A percentile compares a stretch with the other conserved stretches of the same genome.
These are phyloP conservation scores for Girardinus metallicus DNA, from an alignment of 2,797 vertebrate genomes.

Conservation along the genomic window DNA sequence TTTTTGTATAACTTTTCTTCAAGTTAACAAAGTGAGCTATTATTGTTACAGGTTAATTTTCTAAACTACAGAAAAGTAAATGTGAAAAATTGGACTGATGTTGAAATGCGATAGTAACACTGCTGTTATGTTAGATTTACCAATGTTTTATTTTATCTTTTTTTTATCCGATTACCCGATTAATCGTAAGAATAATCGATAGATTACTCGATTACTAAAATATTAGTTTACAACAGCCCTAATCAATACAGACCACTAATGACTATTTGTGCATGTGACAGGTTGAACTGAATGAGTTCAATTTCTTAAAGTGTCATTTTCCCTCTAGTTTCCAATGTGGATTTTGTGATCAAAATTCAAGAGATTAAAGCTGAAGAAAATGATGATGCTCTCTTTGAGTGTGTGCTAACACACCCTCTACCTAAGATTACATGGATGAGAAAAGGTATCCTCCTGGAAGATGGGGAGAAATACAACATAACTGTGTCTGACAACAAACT, in stretches of 20 bases:
- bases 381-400: slow-evolving; percentile 81
- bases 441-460: slow-evolving; percentile 71
- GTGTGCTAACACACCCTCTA: slow-evolving; percentile 79
- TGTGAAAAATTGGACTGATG: too few species aligned
- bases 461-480: slow-evolving; percentile 78
- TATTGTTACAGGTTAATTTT: too few species aligned
- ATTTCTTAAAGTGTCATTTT: not conserved
- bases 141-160: too few species aligned
- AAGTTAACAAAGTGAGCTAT: too few species aligned
- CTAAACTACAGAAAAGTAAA: too few species aligned
- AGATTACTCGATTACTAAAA: too few species aligned
- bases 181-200: too few species aligned
- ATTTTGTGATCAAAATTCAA: slow-evolving; percentile 78
- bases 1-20: too few species aligned
- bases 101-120: too few species aligned
- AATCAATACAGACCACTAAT: not conserved
- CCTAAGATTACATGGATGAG: slow-evolving; percentile 80
- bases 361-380: slow-evolving; percentile 77
- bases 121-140: too few species aligned
- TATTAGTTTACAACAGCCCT: too few species aligned
- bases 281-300: not conserved
- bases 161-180: too few species aligned
- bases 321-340: slow-evolving; percentile 59
- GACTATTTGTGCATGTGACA: not conserved
- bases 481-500: slow-evolving; percentile 80